Evolutionary conservation across 1,140 invertebrate species (phyloP), one percentile per base, ranked within the genome.

Genomic region (Drosophila fuyamai): DNA sequence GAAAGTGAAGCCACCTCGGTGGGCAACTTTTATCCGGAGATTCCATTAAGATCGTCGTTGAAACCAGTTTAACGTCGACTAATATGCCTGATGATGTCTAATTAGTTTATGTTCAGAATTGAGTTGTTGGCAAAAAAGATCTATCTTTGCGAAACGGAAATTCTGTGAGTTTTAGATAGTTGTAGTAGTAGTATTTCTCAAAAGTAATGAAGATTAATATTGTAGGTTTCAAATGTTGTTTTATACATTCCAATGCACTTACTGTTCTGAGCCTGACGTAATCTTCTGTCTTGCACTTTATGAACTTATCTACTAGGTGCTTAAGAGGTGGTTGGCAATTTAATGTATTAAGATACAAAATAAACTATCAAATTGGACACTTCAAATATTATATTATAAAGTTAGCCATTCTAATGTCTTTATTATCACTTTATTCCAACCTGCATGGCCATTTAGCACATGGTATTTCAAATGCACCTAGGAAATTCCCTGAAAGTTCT

Each of bases 1-100:
- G 50, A 83, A 75, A 83, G 75, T 74, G 57, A 63, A 62, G 67
- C 47, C 73, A 77, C 59, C 51, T 32, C 57, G 13, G 18, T 32
- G 68, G 16, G 44, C 54, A 57, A 57, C 29, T 40, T 67, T 46
- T 72, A 51, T 53, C 14, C 36, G 43, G 36, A 14, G 73, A 58
- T 58, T 40, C 56, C 32, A 76, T 59, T 54, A 65, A 54, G 41
- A 74, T 38, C 48, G 36, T 48, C 55, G 58, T 59, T 75, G 70
- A 44, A 86, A 88, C 82, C 83, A 59, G 82, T 88, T 81, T 58
- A 29, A 8, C 16, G 53, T 47, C 76, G 77, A 65, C 55, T 53
- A 36, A 61, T 75, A 62, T 86, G 46, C 41, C 32, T 32, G 48
- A 67, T 71, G 46, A 62, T 76, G 63, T 50, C 56, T 77, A 76